phyloP scores from a whole-genome alignment of 2,888 invertebrate species.

The Hermodice carunculata region DNA sequence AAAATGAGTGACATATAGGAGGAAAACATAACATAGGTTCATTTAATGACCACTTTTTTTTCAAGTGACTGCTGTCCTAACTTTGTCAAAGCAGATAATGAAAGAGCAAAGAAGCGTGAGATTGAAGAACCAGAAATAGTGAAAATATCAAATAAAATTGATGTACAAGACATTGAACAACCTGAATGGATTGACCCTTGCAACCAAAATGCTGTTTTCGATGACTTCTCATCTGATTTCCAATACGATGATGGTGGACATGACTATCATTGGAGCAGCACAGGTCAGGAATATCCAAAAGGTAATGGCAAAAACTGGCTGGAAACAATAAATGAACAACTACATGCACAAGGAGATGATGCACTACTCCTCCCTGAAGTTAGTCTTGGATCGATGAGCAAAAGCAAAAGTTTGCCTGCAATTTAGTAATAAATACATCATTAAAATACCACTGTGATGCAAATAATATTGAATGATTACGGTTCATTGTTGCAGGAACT shows the following conservation, averaged over 20 bases:
- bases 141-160: not conserved
- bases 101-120: not conserved
- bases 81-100: not conserved
- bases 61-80: not conserved
- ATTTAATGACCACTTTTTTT: not conserved
- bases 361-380: not conserved
- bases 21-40: not conserved
- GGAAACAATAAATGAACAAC: not conserved
- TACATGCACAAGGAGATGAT: not conserved
- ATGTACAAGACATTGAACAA: not conserved
- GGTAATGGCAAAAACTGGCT: too few species aligned
- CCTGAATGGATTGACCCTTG: not conserved
- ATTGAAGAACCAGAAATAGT: not conserved
- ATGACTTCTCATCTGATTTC: not conserved
- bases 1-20: too few species aligned
- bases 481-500: not conserved
- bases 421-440: not conserved
- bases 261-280: not conserved
- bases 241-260: not conserved
- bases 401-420: not conserved
- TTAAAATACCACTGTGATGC: not conserved
- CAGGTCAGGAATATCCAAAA: not conserved
- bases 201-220: not conserved
- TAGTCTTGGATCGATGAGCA: not conserved
- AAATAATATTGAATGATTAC: too few species aligned